Conservation (phyloP, 2,113 vertebrate species). For the Sphyrna mokarran region DNA sequence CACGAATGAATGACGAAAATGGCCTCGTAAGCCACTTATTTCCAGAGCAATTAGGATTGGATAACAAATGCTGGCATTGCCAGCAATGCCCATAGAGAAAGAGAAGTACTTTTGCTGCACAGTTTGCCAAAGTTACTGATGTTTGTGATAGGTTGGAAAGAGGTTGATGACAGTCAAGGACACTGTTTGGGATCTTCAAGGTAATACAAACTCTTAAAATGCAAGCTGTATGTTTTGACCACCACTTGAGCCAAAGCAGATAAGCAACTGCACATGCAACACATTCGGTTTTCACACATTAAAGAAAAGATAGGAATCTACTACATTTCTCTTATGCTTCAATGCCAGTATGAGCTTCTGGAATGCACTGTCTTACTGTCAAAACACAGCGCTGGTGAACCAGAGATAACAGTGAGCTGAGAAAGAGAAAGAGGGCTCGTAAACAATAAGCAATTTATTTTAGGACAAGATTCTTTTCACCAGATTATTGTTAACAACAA, state of each 20-base stretch:
- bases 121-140: background rate
- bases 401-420: constrained; percentile 31
- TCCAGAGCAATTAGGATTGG: no score
- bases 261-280: constrained; percentile 7
- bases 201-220: background rate
- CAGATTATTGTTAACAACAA: constrained; percentile 39
- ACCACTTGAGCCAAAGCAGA: constrained; percentile 2
- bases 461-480: constrained; percentile 38
- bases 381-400: constrained; percentile 41
- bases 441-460: constrained; percentile 42
- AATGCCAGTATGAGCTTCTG: constrained; percentile 46
- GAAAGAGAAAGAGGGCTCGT: constrained; percentile 41
- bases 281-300: background rate
- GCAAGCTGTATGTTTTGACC: constrained; percentile 6
- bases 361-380: constrained; percentile 47
- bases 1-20: no score
- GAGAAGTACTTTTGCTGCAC: background rate
- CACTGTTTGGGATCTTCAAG: background rate
- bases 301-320: constrained; percentile 26
- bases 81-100: no score
- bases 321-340: constrained; percentile 42
- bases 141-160: background rate
- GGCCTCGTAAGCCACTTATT: no score
- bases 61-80: no score
- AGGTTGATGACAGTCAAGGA: background rate